Evolutionary conservation across 2,113 vertebrate genomes (phyloP).

Genomic region (Prionailurus bengalensis): DNA sequence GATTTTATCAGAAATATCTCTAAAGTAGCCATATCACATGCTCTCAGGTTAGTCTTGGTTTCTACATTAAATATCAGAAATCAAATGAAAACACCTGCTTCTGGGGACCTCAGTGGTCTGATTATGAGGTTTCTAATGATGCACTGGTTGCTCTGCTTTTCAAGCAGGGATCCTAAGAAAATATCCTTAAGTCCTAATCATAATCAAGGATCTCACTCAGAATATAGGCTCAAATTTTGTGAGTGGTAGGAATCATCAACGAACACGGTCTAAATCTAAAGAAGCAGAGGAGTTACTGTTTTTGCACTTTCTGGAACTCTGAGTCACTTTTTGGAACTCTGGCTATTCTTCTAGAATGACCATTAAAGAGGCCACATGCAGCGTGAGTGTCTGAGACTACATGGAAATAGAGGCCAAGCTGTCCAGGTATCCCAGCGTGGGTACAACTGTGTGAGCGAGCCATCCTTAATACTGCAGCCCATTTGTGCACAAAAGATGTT

Average conservation of each 20-base stretch:
- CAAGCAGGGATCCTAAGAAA: neutral
- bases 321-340: neutral
- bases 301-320: neutral
- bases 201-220: neutral
- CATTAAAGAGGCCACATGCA: neutral
- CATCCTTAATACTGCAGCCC: too few species aligned
- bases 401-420: neutral
- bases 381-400: neutral
- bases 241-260: neutral
- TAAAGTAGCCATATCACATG: neutral
- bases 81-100: neutral
- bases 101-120: neutral
- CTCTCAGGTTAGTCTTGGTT: neutral
- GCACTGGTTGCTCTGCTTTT: neutral
- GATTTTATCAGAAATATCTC: neutral
- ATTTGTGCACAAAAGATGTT: neutral
- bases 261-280: neutral
- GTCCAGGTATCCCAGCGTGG: fast-evolving
- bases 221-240: neutral
- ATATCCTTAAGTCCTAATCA: neutral
- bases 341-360: neutral
- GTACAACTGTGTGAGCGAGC: neutral
- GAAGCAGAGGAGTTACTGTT: neutral
- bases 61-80: neutral
- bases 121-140: neutral